Evolutionary conservation across 2,888 invertebrate genomes (phyloP), one percentile per base, ranked within the genome.

Genomic region (Tenthredo livida): DNA sequence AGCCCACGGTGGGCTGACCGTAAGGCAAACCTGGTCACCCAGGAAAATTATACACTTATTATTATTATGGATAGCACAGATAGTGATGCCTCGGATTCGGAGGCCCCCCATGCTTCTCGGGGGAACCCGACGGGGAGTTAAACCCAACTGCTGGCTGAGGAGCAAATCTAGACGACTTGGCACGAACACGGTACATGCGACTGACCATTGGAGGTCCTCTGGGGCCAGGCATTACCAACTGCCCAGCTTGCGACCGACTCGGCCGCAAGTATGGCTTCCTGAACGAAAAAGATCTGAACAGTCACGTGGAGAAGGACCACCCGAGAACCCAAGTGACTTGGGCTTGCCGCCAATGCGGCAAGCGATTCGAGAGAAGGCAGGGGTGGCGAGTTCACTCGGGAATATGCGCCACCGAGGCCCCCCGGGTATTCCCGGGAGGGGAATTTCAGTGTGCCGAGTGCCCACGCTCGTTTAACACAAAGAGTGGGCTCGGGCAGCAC

Each of bases 401-500:
- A 3, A 9, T 12, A 1, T 50, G 50, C 15, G 9, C 29, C 40
- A 3, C 7, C 0, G 40, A 17, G 50, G 15, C 9, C 50, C 9
- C 12, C 50, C 10, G 3, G 15, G 15, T 15, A 50, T 0, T 0
- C 15, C 50, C 12, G 12, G 0, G 15, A 0, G 17, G 9, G 15
- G 40, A 4, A 0, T 21, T 65, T 65, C 1, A 9, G 65, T 65
- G 12, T 86, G 85, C 25, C 33, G 15, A 5, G 1, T 87, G 87
- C 33, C 37, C 33, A 0, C 29, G 17, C 12, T 29, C 47, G 0
- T 87, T 86, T 33, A n/a, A 65, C 0, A 85, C 85, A 2, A 10
- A 54, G 12, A 17, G 21, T 0, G 87, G 87, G 0, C 43, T 84
- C 1, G 84, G 86, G 2, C 86, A 85, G 5, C 87, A 88, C 25